phyloP scores from a whole-genome alignment of 2,888 invertebrate species.

The Oscheius sp. region DNA sequence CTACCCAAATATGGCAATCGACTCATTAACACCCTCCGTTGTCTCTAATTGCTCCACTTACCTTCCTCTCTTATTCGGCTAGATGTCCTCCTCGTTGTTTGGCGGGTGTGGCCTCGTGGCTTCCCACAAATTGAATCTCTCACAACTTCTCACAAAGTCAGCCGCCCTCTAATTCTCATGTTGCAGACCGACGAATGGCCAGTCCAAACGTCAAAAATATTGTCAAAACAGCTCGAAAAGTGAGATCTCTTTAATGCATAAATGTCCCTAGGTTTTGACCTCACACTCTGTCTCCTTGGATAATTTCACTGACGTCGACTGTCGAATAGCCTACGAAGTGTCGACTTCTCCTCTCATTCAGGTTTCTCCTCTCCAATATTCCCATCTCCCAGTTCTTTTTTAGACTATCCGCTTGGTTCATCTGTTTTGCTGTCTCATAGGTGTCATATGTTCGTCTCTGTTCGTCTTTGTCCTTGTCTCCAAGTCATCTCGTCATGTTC shows the following conservation, averaged over 20 bases:
- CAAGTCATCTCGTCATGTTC: constrained; percentile 48
- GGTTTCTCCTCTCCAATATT: constrained; percentile 1
- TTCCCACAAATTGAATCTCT: constrained; percentile 7
- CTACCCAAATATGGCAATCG: constrained; percentile 10
- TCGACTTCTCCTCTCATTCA: constrained; percentile 53
- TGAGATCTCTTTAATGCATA: neutral
- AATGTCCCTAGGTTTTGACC: constrained; percentile 39
- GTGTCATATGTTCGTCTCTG: constrained; percentile 47
- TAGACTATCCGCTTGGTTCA: constrained; percentile 56
- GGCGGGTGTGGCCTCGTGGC: neutral
- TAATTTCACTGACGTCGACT: constrained; percentile 53
- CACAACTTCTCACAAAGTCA: constrained; percentile 13
- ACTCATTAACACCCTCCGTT: constrained; percentile 25
- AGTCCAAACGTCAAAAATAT: constrained; percentile 6
- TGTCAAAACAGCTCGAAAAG: constrained; percentile 1
- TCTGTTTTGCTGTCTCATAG: constrained; percentile 48
- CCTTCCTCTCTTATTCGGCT: constrained; percentile 21
- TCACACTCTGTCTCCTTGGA: constrained; percentile 55
- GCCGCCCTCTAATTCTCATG: constrained; percentile 6
- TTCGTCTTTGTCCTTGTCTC: constrained; percentile 55
- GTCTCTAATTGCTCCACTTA: constrained; percentile 27
- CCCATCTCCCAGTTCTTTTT: constrained; percentile 36
- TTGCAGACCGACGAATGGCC: neutral
- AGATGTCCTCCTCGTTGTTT: neutral
- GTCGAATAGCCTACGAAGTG: constrained; percentile 48